Base-by-base conservation (phyloP, 2,888 invertebrate species). In the Selenia dentaria region DNA sequence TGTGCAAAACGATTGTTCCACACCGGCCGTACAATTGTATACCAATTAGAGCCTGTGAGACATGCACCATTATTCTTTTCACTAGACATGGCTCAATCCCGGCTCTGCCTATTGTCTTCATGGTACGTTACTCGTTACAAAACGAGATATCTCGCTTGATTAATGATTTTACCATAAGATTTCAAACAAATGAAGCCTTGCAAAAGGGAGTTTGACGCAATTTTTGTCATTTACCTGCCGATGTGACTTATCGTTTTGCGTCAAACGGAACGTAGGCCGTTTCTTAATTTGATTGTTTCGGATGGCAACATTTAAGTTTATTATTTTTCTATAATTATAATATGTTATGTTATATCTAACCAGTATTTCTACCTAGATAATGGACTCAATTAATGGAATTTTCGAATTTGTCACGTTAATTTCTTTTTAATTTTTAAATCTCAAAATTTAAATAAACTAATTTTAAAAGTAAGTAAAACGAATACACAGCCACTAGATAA, bases 131-230 rank as follows among this genome's bases (percentile, higher is more conserved):
- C 49, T 57, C 56, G 63, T 79, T 81, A 65, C 83, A 64, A 74
- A 75, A 73, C 54, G 56, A 70, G 76, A 79, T 83, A 80, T 73
- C 76, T 70, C 74, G 74, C 70, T 70, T 80, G 83, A 84, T 86
- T 85, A 80, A 87, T 85, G 83, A 84, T 83, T 81, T 83, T 79
- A 81, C 79, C 80, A 83, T 81, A 76, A 78, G 82, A 85, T 84
- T 83, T 79, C 78, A 64, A 64, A 67, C 70, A 70, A 74, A 67
- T 64, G 63, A 62, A 62, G 56, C 54, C 57, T 72, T 68, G 62
- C 70, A 67, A 69, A 61, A 65, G 67, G 64, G 51, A 51, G 43
- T 43, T 50, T 68, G 64, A 47, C 39, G 62, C 57, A 65, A 63
- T 41, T 25, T 11, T 38, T 27, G 46, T 40, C 9, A 14, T 24